Percentiles rank a stretch among this genome's conserved stretches.
These are phyloP conservation scores for Neoascia interrupta DNA, from an alignment of 2,888 invertebrate species.

Conservation along the genomic window DNA sequence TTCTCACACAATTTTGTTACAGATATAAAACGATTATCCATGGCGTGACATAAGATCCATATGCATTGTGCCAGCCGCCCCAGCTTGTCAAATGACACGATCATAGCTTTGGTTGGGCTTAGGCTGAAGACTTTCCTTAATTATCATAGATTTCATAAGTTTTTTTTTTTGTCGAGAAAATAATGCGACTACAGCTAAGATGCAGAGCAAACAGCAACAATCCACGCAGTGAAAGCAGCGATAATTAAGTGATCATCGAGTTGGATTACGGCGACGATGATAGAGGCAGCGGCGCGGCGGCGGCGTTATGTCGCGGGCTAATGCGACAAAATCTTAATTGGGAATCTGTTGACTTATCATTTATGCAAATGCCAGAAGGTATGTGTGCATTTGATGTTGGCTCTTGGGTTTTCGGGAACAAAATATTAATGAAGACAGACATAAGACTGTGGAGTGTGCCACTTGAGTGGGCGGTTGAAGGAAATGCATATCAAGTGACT, in stretches of 20 bases:
- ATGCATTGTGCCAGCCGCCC: no score
- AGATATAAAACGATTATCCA: not conserved
- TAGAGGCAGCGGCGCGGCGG: no score
- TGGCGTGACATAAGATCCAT: no score
- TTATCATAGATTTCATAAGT: constrained; percentile 9
- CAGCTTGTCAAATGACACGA: no score
- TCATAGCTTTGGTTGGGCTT: not conserved
- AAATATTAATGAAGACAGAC: constrained; percentile 6
- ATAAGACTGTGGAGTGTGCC: constrained; percentile 1
- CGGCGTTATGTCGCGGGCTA: no score
- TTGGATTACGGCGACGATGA: not conserved
- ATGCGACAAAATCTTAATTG: not conserved
- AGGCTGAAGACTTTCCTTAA: constrained; percentile 3
- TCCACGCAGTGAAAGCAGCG: constrained; percentile 61
- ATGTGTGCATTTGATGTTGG: not conserved
- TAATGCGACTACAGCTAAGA: no score
- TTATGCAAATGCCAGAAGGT: constrained; percentile 16
- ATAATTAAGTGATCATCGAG: constrained; percentile 61
- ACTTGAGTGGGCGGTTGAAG: constrained; percentile 8
- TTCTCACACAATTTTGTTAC: not conserved
- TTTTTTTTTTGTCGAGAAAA: no score
- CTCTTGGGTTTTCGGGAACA: no score
- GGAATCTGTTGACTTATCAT: constrained; percentile 21
- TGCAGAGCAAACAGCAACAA: no score
- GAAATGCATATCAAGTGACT: no score